Conservation (phyloP, 1,140 invertebrate species). For the Octopus sinensis region DNA sequence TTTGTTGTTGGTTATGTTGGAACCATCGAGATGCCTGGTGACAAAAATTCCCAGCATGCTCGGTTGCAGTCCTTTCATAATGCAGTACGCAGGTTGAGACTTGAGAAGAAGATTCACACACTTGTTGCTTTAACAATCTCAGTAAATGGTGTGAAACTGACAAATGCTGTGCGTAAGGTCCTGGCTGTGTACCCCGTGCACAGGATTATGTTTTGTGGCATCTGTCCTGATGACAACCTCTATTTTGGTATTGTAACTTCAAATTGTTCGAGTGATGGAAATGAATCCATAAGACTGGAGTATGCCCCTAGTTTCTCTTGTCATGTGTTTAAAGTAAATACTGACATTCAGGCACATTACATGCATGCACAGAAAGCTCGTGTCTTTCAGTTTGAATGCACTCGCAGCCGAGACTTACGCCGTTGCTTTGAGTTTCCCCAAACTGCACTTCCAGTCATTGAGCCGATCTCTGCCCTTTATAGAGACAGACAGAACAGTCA, state of each 20-base stretch:
- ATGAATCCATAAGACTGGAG: constrained; percentile 31
- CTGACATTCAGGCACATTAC: constrained; percentile 70
- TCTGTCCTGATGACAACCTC: constrained; percentile 79
- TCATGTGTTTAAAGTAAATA: constrained; percentile 91
- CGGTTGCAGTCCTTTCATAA: constrained; percentile 66
- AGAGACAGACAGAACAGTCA: constrained; percentile 38
- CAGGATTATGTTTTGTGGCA: constrained; percentile 83
- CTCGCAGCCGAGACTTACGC: constrained; percentile 63
- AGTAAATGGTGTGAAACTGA: constrained; percentile 73
- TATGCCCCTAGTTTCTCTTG: constrained; percentile 76
- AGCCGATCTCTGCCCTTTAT: constrained; percentile 53
- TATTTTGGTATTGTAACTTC: constrained; percentile 87
- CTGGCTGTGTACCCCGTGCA: constrained; percentile 81
- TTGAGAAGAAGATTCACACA: constrained; percentile 84
- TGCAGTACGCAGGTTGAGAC: constrained; percentile 81
- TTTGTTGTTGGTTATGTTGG: constrained; percentile 90
- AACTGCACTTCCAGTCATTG: constrained; percentile 80
- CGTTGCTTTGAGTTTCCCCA: constrained; percentile 85
- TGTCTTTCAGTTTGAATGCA: constrained; percentile 76
- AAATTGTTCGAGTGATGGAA: constrained; percentile 35
- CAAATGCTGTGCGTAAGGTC: constrained; percentile 64
- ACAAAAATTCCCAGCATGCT: constrained; percentile 69
- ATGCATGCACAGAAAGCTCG: constrained; percentile 74
- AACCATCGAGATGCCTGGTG: constrained; percentile 90
- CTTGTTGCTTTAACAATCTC: constrained; percentile 82